These are phyloP conservation scores for Corbicula japonica DNA, from an alignment of 2,888 invertebrate species.

Conservation along the genomic window DNA sequence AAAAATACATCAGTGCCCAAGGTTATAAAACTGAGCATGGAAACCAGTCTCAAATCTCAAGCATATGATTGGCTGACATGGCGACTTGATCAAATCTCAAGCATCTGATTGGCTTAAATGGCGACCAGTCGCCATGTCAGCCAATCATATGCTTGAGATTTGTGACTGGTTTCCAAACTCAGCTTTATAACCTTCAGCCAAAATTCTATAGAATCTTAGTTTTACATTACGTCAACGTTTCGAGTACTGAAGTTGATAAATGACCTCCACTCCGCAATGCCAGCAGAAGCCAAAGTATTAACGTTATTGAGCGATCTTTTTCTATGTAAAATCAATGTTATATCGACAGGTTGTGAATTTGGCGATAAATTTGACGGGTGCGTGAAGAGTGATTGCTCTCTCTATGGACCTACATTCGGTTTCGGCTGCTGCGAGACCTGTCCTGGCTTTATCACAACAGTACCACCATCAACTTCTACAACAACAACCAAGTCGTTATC, in stretches of 20 bases:
- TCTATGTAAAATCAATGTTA: background rate
- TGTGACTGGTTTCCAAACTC: too few species aligned
- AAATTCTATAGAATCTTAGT: too few species aligned
- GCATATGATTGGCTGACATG: too few species aligned
- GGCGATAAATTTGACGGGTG: constrained; percentile 72
- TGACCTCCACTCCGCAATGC: background rate
- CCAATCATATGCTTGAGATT: too few species aligned
- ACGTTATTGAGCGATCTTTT: background rate
- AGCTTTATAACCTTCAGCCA: too few species aligned
- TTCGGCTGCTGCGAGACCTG: constrained; percentile 62
- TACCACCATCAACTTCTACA: constrained; percentile 24
- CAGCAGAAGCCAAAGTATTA: background rate
- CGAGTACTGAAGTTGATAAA: background rate
- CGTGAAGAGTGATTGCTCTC: constrained; percentile 30
- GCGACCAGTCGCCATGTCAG: too few species aligned
- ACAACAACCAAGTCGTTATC: too few species aligned
- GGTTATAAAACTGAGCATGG: too few species aligned
- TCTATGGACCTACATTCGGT: constrained; percentile 16
- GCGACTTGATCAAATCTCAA: too few species aligned
- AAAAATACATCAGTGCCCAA: too few species aligned
- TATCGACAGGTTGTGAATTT: constrained; percentile 69
- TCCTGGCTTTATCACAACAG: constrained; percentile 29
- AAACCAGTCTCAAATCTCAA: too few species aligned
- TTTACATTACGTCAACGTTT: background rate
- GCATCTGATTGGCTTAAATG: too few species aligned